phyloP scores from a whole-genome alignment of 2,113 vertebrate genomes.

The Aleadryas rufinucha region DNA sequence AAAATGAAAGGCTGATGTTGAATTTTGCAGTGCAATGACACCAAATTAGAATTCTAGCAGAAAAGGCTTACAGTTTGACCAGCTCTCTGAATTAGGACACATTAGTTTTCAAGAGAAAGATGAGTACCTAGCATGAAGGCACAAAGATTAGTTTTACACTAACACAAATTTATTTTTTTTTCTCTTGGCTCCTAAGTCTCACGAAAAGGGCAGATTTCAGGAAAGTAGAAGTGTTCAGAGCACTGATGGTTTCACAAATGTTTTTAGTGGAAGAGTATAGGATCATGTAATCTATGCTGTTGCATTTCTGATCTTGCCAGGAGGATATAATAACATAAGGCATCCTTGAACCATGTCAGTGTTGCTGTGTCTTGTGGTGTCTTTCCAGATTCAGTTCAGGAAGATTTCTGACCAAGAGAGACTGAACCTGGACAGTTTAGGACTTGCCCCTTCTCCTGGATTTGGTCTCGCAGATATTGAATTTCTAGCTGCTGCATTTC shows the following conservation, averaged over 20 bases:
- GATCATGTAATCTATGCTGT: neutral
- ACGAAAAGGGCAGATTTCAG: neutral
- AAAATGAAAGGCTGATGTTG: neutral
- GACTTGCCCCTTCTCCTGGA: slow-evolving; percentile 57
- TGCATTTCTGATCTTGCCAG: neutral
- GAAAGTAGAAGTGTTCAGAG: neutral
- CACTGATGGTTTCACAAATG: neutral
- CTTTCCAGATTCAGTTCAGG: slow-evolving; percentile 27
- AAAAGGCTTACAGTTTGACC: neutral
- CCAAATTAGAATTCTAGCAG: neutral
- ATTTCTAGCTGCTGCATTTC: slow-evolving; percentile 82
- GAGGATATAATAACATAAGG: neutral
- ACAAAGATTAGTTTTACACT: neutral
- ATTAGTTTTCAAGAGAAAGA: neutral
- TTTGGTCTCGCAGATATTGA: slow-evolving; percentile 71
- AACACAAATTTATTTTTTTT: neutral
- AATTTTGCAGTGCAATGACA: neutral
- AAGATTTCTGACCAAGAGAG: slow-evolving; percentile 32
- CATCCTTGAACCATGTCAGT: neutral
- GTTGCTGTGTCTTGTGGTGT: neutral
- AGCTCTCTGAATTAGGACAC: neutral
- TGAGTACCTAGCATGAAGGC: neutral
- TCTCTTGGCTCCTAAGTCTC: neutral
- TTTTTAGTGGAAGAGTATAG: neutral
- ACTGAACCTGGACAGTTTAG: neutral